phyloP scores from a whole-genome alignment of 2,888 invertebrate species.

The Urechis unicinctus region DNA sequence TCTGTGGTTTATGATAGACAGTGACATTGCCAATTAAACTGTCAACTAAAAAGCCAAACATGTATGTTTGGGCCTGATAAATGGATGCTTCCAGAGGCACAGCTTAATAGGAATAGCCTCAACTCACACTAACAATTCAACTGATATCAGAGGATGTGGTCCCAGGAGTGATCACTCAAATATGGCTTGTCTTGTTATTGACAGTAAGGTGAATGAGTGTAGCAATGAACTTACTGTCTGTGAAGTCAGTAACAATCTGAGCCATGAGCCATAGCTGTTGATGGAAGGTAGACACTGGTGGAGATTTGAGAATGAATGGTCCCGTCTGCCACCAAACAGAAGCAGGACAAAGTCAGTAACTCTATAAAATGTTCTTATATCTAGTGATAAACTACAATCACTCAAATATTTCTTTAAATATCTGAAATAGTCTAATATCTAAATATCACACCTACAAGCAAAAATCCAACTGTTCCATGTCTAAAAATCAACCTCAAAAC shows the following conservation, averaged over 20 bases:
- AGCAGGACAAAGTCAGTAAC: background rate
- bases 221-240: conserved; percentile 8
- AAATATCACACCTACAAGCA: background rate
- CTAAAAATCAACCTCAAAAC: too few relatives aligned
- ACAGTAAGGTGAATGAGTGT: background rate
- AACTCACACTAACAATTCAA: too few relatives aligned
- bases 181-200: too few relatives aligned
- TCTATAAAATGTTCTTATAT: conserved; percentile 6
- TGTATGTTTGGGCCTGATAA: too few relatives aligned
- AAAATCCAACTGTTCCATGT: background rate
- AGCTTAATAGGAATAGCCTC: too few relatives aligned
- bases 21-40: too few relatives aligned
- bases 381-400: conserved; percentile 1
- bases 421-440: background rate
- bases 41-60: background rate
- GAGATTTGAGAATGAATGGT: conserved; percentile 80
- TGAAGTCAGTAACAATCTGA: conserved; percentile 28
- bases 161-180: too few relatives aligned
- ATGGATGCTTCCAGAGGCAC: too few relatives aligned
- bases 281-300: conserved; percentile 77
- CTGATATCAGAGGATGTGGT: too few relatives aligned
- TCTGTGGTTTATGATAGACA: too few relatives aligned
- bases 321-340: conserved; percentile 51
- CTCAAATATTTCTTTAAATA: background rate
- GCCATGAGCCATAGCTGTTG: conserved; percentile 92